Evolutionary conservation across 2,797 vertebrate species (phyloP), one percentile per base, ranked within the genome.

Genomic region (Xerus rutilus): DNA sequence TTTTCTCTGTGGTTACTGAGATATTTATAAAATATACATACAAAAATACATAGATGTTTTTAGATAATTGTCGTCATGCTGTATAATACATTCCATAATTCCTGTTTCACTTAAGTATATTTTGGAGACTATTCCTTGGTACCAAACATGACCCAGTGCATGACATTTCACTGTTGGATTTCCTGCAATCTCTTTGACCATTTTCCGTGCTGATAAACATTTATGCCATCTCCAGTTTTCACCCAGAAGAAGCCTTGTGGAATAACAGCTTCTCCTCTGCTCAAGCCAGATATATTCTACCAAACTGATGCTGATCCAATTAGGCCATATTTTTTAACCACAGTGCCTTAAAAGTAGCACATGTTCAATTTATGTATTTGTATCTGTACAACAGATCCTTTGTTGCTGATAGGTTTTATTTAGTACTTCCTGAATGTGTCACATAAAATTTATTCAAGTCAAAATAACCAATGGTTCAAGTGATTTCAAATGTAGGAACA

Each of bases 81-180:
- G 18, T 59, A 49, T 17, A 49, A 7, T 30, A 25, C 4, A 0
- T 52, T 54, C 45, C 87, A 12, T 54, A 65, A 32, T 32, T 62
- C 59, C 7, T 8, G 10, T 89, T 67, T 84, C n/a, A 65, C 6
- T 54, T 85, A 10, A 21, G 17, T 14, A 3, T 73, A 21, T n/a
- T 65, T 25, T 43, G 70, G 82, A 79, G 14, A 25, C 7, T n/a
- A 49, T 79, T 78, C 1, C 20, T 43, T 1, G 0, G 59, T 12
- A 9, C 47, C 76, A 7, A 4, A 1, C 28, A 39, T 3, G 17
- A 6, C 12, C n/a, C 17, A 3, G 13, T 1, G 25, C 7, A 0
- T 85, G 73, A 9, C 15, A 8, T 70, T 69, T 83, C 65, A 69
- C 72, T 64, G 15, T 39, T 2, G 21, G 35, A 52, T 49, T 49